A percentile compares a stretch with the other conserved stretches of the same genome.
Conservation (phyloP, 2,888 invertebrate species). For the Rhimphoctona megacephalus region DNA sequence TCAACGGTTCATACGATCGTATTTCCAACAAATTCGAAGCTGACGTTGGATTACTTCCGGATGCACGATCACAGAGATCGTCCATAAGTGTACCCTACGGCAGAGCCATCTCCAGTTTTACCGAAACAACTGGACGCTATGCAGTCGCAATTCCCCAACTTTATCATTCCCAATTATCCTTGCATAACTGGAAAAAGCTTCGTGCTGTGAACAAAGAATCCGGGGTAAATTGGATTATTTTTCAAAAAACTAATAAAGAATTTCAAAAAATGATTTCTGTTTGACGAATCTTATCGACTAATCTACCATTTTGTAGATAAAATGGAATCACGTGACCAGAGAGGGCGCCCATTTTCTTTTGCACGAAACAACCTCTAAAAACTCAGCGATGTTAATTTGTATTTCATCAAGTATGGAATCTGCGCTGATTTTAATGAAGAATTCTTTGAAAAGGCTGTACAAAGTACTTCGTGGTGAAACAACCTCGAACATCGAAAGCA, state of each 20-base stretch:
- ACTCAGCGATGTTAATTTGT: conserved; percentile 65
- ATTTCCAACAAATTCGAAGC: conserved; percentile 64
- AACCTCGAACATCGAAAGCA: conserved; percentile 58
- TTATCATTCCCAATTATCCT: conserved; percentile 66
- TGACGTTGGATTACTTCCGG: conserved; percentile 26
- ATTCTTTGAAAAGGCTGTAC: conserved; percentile 64
- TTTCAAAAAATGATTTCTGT: neutral
- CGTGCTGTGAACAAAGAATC: conserved; percentile 56
- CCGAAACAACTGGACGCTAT: conserved; percentile 70
- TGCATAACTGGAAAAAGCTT: conserved; percentile 68
- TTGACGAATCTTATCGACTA: neutral
- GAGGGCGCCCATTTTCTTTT: conserved; percentile 71
- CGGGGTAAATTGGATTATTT: conserved; percentile 57
- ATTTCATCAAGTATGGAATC: conserved; percentile 65
- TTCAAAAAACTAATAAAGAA: neutral
- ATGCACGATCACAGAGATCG: conserved; percentile 37
- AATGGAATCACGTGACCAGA: conserved; percentile 65
- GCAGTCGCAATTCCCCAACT: conserved; percentile 69
- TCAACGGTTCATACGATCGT: conserved; percentile 69
- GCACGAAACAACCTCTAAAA: conserved; percentile 69
- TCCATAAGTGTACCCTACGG: conserved; percentile 31
- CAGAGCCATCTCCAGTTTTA: conserved; percentile 51
- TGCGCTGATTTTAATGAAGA: conserved; percentile 64
- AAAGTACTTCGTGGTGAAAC: conserved; percentile 40
- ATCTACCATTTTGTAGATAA: conserved; percentile 63